Percentiles rank a stretch among this genome's conserved stretches.
Conservation (phyloP, 2,888 invertebrate genomes). For the Drosophila pseudotakahashii region DNA sequence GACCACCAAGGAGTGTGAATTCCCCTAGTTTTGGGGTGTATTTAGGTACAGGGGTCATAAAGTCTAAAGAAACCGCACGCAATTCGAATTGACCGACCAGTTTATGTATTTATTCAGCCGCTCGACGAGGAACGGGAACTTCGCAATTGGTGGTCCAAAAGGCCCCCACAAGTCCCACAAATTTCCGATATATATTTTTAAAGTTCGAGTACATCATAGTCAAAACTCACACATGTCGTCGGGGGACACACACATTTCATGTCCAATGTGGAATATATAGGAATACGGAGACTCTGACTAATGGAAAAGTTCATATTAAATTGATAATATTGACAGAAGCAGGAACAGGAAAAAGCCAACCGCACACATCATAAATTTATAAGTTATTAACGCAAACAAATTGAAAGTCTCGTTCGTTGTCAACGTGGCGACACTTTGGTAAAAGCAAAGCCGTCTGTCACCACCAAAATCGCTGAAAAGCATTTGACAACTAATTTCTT, state of each 20-base stretch:
- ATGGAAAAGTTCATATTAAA: slow-evolving; percentile 83
- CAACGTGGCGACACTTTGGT: slow-evolving; percentile 64
- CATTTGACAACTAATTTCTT: slow-evolving; percentile 72
- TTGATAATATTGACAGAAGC: slow-evolving; percentile 82
- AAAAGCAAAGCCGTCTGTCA: slow-evolving; percentile 76
- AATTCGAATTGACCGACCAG: slow-evolving; percentile 68
- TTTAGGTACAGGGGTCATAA: slow-evolving; percentile 47
- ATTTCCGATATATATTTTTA: slow-evolving; percentile 50
- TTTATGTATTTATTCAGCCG: slow-evolving; percentile 58
- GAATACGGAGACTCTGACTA: slow-evolving; percentile 72
- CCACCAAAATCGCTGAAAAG: slow-evolving; percentile 57
- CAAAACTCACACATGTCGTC: slow-evolving; percentile 9
- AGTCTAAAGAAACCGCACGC: slow-evolving; percentile 50
- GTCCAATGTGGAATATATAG: slow-evolving; percentile 35
- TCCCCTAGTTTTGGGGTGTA: not conserved
- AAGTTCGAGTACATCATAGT: slow-evolving; percentile 52
- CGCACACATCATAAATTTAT: slow-evolving; percentile 58
- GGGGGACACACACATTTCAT: not conserved
- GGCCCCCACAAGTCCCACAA: slow-evolving; percentile 19
- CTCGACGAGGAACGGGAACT: slow-evolving; percentile 46
- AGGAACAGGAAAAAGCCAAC: not conserved
- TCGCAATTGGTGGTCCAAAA: slow-evolving; percentile 64
- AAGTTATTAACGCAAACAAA: slow-evolving; percentile 61
- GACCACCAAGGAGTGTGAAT: slow-evolving; percentile 48
- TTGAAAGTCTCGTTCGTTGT: slow-evolving; percentile 43